These are phyloP conservation scores for Temnothorax unifasciatus DNA, from an alignment of 2,888 invertebrate genomes.

Conservation along the genomic window DNA sequence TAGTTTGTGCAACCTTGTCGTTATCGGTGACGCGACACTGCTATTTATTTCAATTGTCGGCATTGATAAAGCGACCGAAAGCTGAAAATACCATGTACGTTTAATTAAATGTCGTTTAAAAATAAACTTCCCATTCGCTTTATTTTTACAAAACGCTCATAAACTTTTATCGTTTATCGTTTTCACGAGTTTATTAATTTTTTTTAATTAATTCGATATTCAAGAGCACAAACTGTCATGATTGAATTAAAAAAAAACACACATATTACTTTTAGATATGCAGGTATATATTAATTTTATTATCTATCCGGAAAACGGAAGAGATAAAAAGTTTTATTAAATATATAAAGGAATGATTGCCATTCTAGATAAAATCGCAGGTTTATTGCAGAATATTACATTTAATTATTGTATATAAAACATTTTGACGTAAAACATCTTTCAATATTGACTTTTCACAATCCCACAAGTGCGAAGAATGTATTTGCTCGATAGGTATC, in stretches of 20 bases:
- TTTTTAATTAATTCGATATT: constrained; percentile 5
- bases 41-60: constrained; percentile 30
- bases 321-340: constrained; percentile 27
- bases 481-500: not conserved
- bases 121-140: not conserved
- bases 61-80: not conserved
- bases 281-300: not conserved
- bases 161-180: not conserved
- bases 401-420: not conserved
- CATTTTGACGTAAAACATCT: not conserved
- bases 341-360: not conserved
- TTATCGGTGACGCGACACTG: constrained; percentile 6
- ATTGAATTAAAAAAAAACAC: not conserved
- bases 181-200: not conserved
- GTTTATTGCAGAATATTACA: not conserved
- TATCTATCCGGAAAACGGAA: not conserved
- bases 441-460: not conserved
- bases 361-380: not conserved
- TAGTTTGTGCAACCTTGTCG: not conserved
- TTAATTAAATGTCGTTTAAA: constrained; percentile 13
- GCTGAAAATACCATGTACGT: not conserved
- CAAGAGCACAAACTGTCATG: not conserved
- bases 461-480: not conserved
- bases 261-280: not conserved
- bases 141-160: not conserved